Base-by-base conservation (phyloP, 2,113 vertebrate species). In the Chamaetylas fuelleborni region DNA sequence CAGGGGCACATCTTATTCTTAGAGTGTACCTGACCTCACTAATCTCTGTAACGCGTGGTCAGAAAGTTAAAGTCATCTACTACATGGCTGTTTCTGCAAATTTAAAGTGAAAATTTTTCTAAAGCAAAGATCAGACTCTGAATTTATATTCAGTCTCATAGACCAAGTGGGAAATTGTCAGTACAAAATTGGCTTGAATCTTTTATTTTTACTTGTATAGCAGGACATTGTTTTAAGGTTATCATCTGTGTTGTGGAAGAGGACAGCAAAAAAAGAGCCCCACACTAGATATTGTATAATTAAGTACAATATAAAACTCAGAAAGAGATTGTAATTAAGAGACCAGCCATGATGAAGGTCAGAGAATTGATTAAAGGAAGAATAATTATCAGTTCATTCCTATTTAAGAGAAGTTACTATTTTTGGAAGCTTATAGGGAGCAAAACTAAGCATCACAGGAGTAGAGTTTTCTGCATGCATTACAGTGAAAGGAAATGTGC, bases 181-280 rank as follows among this genome's bases (percentile, higher is more conserved):
- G 6, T 53, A 28, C 13, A 84, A 70, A 54, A 65, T 28, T 65
- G 22, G 4, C 29, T 80, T 90, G 18, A n/a, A 42, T 65, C 71
- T 72, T 48, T 4, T 47, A 38, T 62, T 56, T 76, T 83, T 47
- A 28, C 9, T 66, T 3, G 1, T 43, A 25, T 51, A 33, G 43
- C 0, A 0, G 36, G 5, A 73, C 16, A 33, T 26, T 62, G 6
- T 51, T 80, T 77, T 57, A 82, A 85, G 28, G 36, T 66, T 54
- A 34, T 54, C 1, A 2, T 56, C 26, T 60, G 8, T 1, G 1
- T 40, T 2, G 1, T 65, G 60, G 16, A 64, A 64, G 33, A 67
- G 22, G 34, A 54, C 14, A 65, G 60, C 8, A 22, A 65, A 50
- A 8, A 73, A 64, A 19, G 16, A 70, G 5, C 8, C 31, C 22